Base-by-base conservation (phyloP, 92 coral and sea anemone species). In the Palythoa caribaeorum region DNA sequence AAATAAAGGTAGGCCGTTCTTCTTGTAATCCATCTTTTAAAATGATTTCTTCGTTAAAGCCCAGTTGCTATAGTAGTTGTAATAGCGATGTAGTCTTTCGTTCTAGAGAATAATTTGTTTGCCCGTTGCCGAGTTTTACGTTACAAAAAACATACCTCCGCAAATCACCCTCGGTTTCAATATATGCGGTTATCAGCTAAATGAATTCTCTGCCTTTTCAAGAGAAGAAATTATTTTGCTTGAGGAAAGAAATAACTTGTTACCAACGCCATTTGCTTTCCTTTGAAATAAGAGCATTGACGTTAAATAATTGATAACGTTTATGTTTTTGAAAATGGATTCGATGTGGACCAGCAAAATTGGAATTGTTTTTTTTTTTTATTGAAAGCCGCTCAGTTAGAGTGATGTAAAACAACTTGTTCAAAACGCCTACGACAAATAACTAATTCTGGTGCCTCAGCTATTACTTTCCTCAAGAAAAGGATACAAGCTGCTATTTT, bases 331-430 rank as follows among this genome's bases (percentile, higher is more conserved):
- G 51, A 71, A 47, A 81, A 81, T 54, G 76, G 76, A 62, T 38
- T 81, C 44, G 19, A 14, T 21, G n/a, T 71, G 69, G 73, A 81
- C 86, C 86, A 9, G 86, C 66, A 60, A 71, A 71, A 20, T 4
- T 16, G 38, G 76, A 60, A 63, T 50, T 44, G 76, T 78, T 78
- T 57, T 55, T 44, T 51, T 21, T 53, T 28, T 66, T 12, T 14
- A 9, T 77, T 81, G 86, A 81, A 81, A 66, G 86, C 60, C 86
- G 75, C 86, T n/a, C 76, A 14, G 38, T 21, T 14, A 16, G 39
- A 51, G n/a, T 17, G 36, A 28, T 28, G 28, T 28, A 28, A 28
- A 28, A 28, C 28, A 28, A 28, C 28, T 2, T 76, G 80, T 35
- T 6, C n/a, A 5, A 3, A 76, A 55, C 17, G 38, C 60, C 5